These are phyloP conservation scores for Rhincodon typus DNA, from an alignment of 2,797 vertebrate genomes.

Conservation along the genomic window DNA sequence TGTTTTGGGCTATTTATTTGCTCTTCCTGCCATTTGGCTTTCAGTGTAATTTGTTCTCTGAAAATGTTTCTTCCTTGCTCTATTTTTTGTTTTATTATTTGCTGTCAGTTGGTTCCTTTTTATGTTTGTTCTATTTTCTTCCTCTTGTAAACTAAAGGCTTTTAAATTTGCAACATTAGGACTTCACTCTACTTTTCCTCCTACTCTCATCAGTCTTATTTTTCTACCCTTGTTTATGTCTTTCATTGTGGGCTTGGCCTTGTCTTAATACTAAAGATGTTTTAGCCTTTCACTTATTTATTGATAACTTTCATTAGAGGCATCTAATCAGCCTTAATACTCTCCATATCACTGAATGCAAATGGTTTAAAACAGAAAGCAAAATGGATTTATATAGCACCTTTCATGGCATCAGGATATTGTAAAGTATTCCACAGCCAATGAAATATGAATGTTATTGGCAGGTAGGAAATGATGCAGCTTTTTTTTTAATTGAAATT, in stretches of 20 bases:
- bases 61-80: background rate
- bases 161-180: background rate
- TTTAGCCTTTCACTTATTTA: background rate
- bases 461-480: background rate
- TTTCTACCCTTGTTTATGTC: background rate
- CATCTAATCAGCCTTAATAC: background rate
- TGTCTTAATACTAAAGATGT: background rate
- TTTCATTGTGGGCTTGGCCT: background rate
- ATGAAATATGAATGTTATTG: background rate
- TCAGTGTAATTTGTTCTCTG: background rate
- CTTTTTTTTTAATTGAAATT: background rate
- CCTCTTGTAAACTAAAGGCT: background rate
- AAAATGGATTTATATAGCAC: background rate
- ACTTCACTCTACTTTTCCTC: background rate
- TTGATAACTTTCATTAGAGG: background rate
- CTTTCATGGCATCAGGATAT: background rate
- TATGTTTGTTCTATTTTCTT: background rate
- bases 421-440: background rate
- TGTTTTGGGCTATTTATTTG: background rate
- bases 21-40: background rate
- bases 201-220: background rate
- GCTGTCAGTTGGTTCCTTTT: background rate
- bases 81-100: background rate
- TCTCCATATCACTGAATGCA: background rate
- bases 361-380: background rate